These are phyloP conservation scores for Lithodes maja DNA, from an alignment of 2,888 invertebrate species.

Conservation along the genomic window DNA sequence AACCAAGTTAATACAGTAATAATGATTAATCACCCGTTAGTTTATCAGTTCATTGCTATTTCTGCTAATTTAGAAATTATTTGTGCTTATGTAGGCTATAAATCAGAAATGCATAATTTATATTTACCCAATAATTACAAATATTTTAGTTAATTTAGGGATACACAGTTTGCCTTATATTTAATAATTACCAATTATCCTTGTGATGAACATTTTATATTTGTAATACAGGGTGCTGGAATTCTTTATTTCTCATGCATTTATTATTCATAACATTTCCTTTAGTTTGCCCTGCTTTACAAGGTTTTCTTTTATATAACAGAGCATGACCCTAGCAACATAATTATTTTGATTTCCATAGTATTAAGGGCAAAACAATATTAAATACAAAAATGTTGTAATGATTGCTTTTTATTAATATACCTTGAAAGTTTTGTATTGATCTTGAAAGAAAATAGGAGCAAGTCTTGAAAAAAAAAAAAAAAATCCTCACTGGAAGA, in stretches of 20 bases:
- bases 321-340: neutral
- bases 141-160: neutral
- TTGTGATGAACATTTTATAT: neutral
- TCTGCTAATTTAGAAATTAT: neutral
- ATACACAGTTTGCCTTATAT: neutral
- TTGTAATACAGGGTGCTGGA: neutral
- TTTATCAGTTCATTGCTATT: neutral
- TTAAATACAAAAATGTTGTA: neutral
- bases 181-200: neutral
- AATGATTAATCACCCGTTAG: neutral
- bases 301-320: neutral
- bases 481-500: no score
- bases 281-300: neutral
- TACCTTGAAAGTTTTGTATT: neutral
- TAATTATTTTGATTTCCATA: neutral
- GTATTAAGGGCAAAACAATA: neutral
- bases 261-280: neutral
- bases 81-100: neutral
- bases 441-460: neutral
- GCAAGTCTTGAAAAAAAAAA: no score
- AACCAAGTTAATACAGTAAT: neutral
- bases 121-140: neutral
- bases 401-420: neutral
- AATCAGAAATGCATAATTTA: neutral
- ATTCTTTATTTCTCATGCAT: neutral